These are phyloP conservation scores for Cyclura pinguis DNA, from an alignment of 2,797 vertebrate genomes.

Conservation along the genomic window DNA sequence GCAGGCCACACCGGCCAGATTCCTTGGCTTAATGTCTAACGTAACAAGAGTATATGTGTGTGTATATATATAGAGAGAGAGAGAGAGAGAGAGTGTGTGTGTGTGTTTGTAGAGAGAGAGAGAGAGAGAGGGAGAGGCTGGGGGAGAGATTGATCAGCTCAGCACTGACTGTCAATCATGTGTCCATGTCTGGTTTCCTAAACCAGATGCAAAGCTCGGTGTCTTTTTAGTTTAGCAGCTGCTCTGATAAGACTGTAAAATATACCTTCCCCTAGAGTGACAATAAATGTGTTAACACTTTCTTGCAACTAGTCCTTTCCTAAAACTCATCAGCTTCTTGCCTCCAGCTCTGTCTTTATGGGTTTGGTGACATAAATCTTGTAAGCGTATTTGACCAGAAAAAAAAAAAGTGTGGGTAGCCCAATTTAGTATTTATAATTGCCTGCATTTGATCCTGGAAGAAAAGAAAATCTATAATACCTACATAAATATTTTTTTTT, in stretches of 20 bases:
- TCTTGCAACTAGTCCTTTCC: constrained; percentile 69
- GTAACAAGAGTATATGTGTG: constrained; percentile 57
- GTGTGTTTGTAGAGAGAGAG: too few species aligned
- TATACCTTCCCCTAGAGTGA: constrained; percentile 75
- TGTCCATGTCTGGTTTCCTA: constrained; percentile 61
- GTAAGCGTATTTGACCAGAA: constrained; percentile 73
- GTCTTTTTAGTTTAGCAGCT: constrained; percentile 73
- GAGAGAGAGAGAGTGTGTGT: too few species aligned
- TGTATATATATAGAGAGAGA: too few species aligned
- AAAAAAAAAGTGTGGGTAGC: constrained; percentile 47
- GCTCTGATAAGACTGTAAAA: constrained; percentile 75
- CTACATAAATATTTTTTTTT: background rate
- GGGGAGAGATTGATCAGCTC: constrained; percentile 52
- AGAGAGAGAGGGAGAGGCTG: too few species aligned
- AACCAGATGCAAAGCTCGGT: constrained; percentile 52
- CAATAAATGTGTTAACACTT: constrained; percentile 76
- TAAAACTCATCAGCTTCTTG: constrained; percentile 73
- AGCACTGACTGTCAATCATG: constrained; percentile 50
- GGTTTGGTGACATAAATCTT: constrained; percentile 78
- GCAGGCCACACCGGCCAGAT: constrained; percentile 74
- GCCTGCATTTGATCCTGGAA: background rate
- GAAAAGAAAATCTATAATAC: background rate
- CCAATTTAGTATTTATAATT: background rate
- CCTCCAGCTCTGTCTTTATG: constrained; percentile 72
- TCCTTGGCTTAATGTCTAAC: constrained; percentile 69